phyloP scores from a whole-genome alignment of 2,888 invertebrate genomes.

The Myathropa florea region DNA sequence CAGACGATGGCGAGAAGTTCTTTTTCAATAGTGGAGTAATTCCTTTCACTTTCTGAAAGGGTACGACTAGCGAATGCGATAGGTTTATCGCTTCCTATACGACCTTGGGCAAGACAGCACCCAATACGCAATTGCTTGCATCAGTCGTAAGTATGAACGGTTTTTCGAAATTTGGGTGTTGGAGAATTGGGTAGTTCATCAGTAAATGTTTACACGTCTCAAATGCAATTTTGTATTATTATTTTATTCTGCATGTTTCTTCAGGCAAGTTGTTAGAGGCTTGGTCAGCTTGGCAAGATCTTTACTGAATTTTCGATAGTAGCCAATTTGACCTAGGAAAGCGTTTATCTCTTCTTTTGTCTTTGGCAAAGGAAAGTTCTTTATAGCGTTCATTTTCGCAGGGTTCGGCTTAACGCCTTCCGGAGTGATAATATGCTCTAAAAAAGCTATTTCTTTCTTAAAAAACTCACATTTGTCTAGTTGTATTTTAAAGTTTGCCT shows the following conservation, averaged over 20 bases:
- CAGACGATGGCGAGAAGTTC: slow-evolving; percentile 73
- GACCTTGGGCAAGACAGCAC: slow-evolving; percentile 6
- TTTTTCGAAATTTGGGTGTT: slow-evolving; percentile 16
- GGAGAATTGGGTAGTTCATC: slow-evolving; percentile 12
- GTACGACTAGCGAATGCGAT: slow-evolving; percentile 73
- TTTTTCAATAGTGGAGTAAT: slow-evolving; percentile 73
- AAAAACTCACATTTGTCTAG: slow-evolving; percentile 65
- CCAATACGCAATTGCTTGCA: slow-evolving; percentile 8
- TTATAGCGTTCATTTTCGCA: slow-evolving; percentile 2
- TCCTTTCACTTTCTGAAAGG: slow-evolving; percentile 68
- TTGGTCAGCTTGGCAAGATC: slow-evolving; percentile 26
- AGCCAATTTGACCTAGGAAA: neutral
- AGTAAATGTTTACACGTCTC: slow-evolving; percentile 17
- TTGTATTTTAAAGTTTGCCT: slow-evolving; percentile 36
- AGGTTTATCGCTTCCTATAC: slow-evolving; percentile 62
- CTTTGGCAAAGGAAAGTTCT: slow-evolving; percentile 26
- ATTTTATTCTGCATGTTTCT: neutral
- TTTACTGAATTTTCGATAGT: slow-evolving; percentile 9
- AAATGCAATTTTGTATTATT: slow-evolving; percentile 13
- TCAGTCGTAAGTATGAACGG: slow-evolving; percentile 23
- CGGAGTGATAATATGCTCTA: slow-evolving; percentile 72
- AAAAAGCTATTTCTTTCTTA: no score
- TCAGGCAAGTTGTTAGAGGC: slow-evolving; percentile 14
- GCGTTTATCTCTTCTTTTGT: slow-evolving; percentile 14
- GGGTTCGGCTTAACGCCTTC: slow-evolving; percentile 21